Base-by-base conservation (phyloP, 92 coral and sea anemone species). In the Phenganax marumi region DNA sequence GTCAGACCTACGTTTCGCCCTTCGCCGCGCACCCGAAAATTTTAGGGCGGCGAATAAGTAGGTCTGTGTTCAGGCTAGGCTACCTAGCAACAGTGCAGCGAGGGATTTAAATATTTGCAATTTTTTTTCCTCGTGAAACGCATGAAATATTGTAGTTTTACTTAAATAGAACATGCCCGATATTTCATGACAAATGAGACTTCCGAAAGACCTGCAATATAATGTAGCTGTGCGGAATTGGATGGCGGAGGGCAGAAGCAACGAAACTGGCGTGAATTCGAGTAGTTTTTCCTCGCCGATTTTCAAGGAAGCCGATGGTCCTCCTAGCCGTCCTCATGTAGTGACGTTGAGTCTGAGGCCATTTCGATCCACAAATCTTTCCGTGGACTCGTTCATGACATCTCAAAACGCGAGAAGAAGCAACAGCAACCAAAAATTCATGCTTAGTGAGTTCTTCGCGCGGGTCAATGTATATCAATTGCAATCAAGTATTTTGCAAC, bases 341-440 rank as follows among this genome's bases (percentile, higher is more conserved):
- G 81, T 76, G 0, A 56, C 81, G 10, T 16, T 76, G 0, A 24
- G 69, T 76, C 16, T 76, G 68, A 55, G 68, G 61, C 69, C 81
- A 6, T 76, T 76, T 53, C 60, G 69, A 12, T 54, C 81, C 18
- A 76, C 81, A 10, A 76, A 76, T 46, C 43, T 76, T 1, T 92
- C 98, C 51, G 85, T 95, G 7, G 98, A 95, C 74, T 89, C 98
- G 48, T 92, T 95, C 76, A 92, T 95, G 98, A 93, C 98, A 14
- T 93, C 98, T 48, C 98, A 95, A 64, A 92, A 95, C 62, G 95
- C 98, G 49, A 88, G 95, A 56, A 86, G 95, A 90, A 89, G 87
- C 78, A 92, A 87, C 81, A 81, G 89, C 64, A 92, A 97, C 76
- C 98, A 92, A 76, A 95, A 91, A 77, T 95, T 90, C 77, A 82